phyloP scores from a whole-genome alignment of 2,113 vertebrate genomes.

The Choloepus hoffmanni region DNA sequence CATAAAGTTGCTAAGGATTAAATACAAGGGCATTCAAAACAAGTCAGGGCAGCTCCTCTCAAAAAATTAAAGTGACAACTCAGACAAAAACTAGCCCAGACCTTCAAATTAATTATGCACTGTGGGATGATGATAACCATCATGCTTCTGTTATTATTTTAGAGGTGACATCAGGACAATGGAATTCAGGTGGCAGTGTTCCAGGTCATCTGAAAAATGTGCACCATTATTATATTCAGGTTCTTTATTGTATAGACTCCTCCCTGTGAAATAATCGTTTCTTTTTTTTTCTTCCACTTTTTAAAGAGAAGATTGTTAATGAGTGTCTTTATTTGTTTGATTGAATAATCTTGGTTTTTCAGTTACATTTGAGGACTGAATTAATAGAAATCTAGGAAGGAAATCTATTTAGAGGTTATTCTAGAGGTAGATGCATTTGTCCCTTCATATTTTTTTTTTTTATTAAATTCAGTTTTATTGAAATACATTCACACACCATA shows the following conservation, averaged over 20 bases:
- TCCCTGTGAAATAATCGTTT: not conserved
- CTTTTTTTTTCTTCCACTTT: not conserved
- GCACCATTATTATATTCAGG: not conserved
- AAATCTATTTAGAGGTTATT: not conserved
- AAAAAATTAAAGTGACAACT: slow-evolving; percentile 50
- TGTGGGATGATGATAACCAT: not conserved
- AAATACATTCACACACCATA: too few relatives aligned
- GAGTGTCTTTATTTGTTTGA: not conserved
- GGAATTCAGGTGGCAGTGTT: not conserved
- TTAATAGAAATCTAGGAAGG: not conserved
- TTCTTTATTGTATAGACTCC: not conserved
- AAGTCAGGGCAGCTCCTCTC: not conserved
- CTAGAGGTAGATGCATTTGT: not conserved
- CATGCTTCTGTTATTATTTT: not conserved
- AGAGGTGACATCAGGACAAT: not conserved
- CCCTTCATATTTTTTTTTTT: too few relatives aligned
- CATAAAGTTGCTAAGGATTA: slow-evolving; percentile 64
- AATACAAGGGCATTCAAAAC: slow-evolving; percentile 65
- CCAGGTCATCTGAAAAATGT: not conserved
- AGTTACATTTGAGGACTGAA: not conserved
- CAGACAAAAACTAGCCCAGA: not conserved
- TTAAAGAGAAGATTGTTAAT: slow-evolving; percentile 19
- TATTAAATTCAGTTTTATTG: too few relatives aligned
- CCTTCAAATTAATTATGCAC: slow-evolving; percentile 19
- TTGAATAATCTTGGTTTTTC: not conserved